Conservation (phyloP, 2,113 vertebrate species). For the Tetrao urogallus region DNA sequence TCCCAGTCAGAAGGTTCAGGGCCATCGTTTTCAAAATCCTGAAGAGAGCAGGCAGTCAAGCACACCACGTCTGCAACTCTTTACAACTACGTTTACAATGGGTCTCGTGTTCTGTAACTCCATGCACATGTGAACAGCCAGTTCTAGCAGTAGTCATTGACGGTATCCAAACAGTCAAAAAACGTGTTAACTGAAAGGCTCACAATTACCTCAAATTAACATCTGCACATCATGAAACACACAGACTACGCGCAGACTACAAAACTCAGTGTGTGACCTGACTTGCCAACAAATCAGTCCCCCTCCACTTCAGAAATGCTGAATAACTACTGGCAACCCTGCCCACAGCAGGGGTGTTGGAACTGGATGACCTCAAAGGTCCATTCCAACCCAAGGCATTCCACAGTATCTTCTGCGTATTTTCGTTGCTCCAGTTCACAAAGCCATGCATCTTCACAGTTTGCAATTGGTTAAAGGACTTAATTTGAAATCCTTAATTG, state of each 20-base stretch:
- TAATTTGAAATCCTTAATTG: background rate
- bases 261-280: background rate
- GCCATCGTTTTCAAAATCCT: conserved; percentile 92
- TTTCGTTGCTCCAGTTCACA: background rate
- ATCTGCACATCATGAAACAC: background rate
- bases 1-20: conserved; percentile 99
- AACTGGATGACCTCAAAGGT: too few relatives aligned
- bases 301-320: background rate
- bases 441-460: background rate
- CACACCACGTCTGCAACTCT: background rate
- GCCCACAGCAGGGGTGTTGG: too few relatives aligned
- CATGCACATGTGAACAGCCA: background rate
- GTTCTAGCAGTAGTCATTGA: background rate
- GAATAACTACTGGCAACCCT: background rate
- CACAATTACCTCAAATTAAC: background rate
- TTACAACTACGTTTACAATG: background rate
- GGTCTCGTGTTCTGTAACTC: too few relatives aligned
- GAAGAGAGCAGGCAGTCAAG: conserved; percentile 29
- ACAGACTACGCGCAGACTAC: background rate
- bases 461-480: background rate
- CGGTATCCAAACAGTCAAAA: background rate
- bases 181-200: background rate
- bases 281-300: background rate
- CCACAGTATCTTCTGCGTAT: background rate
- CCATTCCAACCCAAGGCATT: too few relatives aligned